Base-by-base conservation (phyloP, 2,113 vertebrate species). In the Numida meleagris region DNA sequence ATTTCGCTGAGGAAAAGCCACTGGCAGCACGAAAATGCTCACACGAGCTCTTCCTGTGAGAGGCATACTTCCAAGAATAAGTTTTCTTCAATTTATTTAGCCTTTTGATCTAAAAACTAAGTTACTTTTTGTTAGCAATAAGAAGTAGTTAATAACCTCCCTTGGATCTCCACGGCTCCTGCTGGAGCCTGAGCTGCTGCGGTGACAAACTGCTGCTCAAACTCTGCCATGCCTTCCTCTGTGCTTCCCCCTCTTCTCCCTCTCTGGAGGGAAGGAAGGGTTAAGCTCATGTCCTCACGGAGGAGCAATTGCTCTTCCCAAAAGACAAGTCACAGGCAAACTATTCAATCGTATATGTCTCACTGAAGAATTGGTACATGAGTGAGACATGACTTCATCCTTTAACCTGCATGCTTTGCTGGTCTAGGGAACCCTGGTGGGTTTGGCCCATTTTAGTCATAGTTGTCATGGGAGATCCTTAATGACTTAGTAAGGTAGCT, bases 351-450 rank as follows among this genome's bases (percentile, higher is more conserved):
- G 94, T 92, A 94, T 75, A 88, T 0, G 45, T 93, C 89, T 95
- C 90, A 80, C 83, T 93, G 91, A 97, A 95, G 85, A 93, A 84
- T 71, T 95, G 85, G 83, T 92, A 88, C 87, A 79, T 13, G 34
- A 95, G 74, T 92, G 95, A 97, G 91, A 97, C 95, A 97, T 97
- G 96, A 97, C 94, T 95, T 97, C 96, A 97, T 93, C 81, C 86
- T 93, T 95, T 96, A 96, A 93, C 78, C 73, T 71, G 27, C 72
- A 65, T 84, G 90, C 71, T 95, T 95, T 90, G 70, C 82, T 90
- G 89, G 78, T 89, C 91, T 95, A 82, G 59, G 89, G 94, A 96
- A 95, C 95, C 96, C 91, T 93, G 89, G 88, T 92, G 91, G 82
- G 86, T 93, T 97, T 94, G 93, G 95, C 93, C 91, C 79, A 51